Evolutionary conservation across 2,797 vertebrate species (phyloP), one percentile per base, ranked within the genome.

Genomic region (Babyrousa celebensis): DNA sequence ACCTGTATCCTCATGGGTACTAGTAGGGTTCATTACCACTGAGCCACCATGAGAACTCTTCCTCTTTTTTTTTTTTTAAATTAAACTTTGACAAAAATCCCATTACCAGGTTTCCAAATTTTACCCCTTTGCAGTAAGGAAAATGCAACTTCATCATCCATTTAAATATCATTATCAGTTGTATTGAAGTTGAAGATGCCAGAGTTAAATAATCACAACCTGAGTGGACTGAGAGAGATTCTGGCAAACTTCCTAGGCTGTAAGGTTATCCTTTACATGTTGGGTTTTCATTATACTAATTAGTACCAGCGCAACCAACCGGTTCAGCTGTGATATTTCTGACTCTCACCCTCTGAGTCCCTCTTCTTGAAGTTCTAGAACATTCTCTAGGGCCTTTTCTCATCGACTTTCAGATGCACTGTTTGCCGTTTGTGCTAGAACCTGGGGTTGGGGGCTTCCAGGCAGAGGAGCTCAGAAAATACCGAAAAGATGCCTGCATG

Each of bases 201-300:
- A 70, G 67, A 71, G 36, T 54, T 90, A 89, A 74, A 89, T 62
- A 89, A 79, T 71, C 85, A 92, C 43, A 92, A 20, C 56, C 68
- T n/a, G 23, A 85, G 72, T 74, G 86, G 40, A 68, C 56, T 15
- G 67, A 84, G 91, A 82, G 74, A 68, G n/a, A 70, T 40, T 75
- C 70, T 96, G 90, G 89, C 94, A 95, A 60, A 88, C 72, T 80
- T 96, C 86, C 90, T 96, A 75, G 78, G 87, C 43, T 58, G 43
- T 86, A 70, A 94, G 67, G 62, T 67, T 75, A 36, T 89, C 65
- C 32, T 84, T 71, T 94, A 62, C 92, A 71, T 79, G 58, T 52
- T 1, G 9, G 32, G 25, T 54, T 95, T 95, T 93, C 17, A 1
- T 52, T 86, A 62, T 86, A 48, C 54, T 96, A 84, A 84, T 96